These are phyloP conservation scores for Tribolium castaneum DNA, from an alignment of 1,140 invertebrate genomes.

Conservation along the genomic window DNA sequence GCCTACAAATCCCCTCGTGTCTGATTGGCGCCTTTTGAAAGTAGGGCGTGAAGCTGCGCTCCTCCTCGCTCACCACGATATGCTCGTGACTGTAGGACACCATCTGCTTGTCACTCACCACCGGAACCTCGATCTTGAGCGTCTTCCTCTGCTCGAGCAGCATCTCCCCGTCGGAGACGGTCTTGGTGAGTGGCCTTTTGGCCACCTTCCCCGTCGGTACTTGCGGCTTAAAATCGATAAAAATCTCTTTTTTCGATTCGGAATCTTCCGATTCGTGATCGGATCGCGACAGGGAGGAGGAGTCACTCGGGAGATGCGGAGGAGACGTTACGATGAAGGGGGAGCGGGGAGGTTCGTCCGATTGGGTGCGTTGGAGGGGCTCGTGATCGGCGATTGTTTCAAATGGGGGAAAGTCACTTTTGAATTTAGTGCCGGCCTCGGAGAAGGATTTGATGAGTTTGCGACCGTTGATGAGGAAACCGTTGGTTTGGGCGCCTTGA, in stretches of 20 bases:
- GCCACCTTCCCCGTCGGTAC: constrained; percentile 64
- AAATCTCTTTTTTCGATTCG: constrained; percentile 80
- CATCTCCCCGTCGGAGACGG: constrained; percentile 84
- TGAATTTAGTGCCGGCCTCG: constrained; percentile 74
- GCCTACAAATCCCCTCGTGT: constrained; percentile 67
- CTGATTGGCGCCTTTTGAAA: constrained; percentile 71
- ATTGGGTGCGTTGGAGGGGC: constrained; percentile 82
- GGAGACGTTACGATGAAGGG: constrained; percentile 70
- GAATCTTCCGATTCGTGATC: constrained; percentile 65
- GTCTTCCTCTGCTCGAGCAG: constrained; percentile 71
- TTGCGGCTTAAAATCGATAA: constrained; percentile 87
- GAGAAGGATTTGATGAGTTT: constrained; percentile 87
- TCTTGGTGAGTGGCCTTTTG: constrained; percentile 78
- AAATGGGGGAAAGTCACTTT: constrained; percentile 48
- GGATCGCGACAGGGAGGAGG: constrained; percentile 56
- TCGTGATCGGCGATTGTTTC: constrained; percentile 71
- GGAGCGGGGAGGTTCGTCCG: constrained; percentile 82
- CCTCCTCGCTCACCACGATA: constrained; percentile 62
- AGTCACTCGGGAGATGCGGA: constrained; percentile 58
- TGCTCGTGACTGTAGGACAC: constrained; percentile 71
- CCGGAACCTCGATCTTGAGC: constrained; percentile 58
- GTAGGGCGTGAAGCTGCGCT: constrained; percentile 61
- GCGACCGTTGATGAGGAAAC: constrained; percentile 72
- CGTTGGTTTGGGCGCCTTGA: constrained; percentile 89
- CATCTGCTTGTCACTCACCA: constrained; percentile 65